Percentiles rank a stretch among this genome's conserved stretches.
phyloP scores from a whole-genome alignment of 2,888 invertebrate genomes.

The Nebria brevicollis region DNA sequence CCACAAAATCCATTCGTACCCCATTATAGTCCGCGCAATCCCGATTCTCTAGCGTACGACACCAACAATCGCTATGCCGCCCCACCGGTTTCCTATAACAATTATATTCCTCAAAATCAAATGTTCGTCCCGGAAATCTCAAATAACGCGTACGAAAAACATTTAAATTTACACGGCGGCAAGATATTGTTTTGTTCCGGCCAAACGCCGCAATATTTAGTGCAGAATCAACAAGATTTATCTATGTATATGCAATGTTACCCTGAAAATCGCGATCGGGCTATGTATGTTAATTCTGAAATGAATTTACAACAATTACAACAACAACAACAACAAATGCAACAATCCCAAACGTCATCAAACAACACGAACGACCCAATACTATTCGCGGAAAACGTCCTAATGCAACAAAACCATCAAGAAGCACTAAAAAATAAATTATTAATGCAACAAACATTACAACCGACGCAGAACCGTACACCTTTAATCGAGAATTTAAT shows the following conservation, averaged over 20 bases:
- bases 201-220: conserved; percentile 37
- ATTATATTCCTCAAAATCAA: conserved; percentile 39
- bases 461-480: conserved; percentile 50
- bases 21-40: conserved; percentile 26
- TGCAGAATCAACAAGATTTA: conserved; percentile 34
- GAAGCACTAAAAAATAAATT: conserved; percentile 39
- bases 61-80: conserved; percentile 26
- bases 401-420: conserved; percentile 37
- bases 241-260: conserved; percentile 39
- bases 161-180: conserved; percentile 30
- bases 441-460: conserved; percentile 26
- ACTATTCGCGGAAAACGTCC: conserved; percentile 13
- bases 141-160: conserved; percentile 27
- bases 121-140: conserved; percentile 41
- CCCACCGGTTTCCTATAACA: conserved; percentile 31
- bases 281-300: conserved; percentile 20
- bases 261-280: conserved; percentile 38
- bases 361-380: conserved; percentile 13
- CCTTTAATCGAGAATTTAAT: conserved; percentile 76
- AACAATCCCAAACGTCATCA: conserved; percentile 9
- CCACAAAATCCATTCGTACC: conserved; percentile 51
- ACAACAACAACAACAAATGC: conserved; percentile 18
- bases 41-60: conserved; percentile 25
- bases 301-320: conserved; percentile 19
- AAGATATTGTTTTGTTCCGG: conserved; percentile 41